Percentiles rank a stretch among this genome's conserved stretches.
These are phyloP conservation scores for Apodemia mormo DNA, from an alignment of 2,888 invertebrate species.

Conservation along the genomic window DNA sequence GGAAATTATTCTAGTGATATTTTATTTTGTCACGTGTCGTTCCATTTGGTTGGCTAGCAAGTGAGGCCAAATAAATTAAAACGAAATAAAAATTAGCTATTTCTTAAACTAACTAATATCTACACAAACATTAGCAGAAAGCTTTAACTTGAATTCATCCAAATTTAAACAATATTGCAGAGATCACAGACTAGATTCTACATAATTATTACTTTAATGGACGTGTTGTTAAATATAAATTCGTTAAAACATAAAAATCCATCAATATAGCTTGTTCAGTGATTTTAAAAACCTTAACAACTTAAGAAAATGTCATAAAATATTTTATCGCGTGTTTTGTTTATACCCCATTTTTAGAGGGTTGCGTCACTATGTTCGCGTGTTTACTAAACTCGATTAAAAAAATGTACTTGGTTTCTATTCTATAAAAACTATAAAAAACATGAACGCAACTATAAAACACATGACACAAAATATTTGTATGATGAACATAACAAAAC, in stretches of 20 bases:
- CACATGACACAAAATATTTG: too few relatives aligned
- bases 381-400: too few relatives aligned
- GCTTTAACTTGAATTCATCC: slow-evolving; percentile 42
- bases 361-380: too few relatives aligned
- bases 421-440: too few relatives aligned
- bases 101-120: slow-evolving; percentile 26
- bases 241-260: neutral
- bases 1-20: neutral
- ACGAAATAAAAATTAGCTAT: slow-evolving; percentile 10
- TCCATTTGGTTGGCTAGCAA: neutral
- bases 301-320: too few relatives aligned
- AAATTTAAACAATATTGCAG: slow-evolving; percentile 59
- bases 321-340: too few relatives aligned
- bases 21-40: neutral
- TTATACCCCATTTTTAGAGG: too few relatives aligned
- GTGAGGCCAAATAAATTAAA: slow-evolving; percentile 1
- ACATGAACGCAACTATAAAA: too few relatives aligned
- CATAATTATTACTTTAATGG: slow-evolving; percentile 40
- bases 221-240: slow-evolving; percentile 19
- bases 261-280: neutral
- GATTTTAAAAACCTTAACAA: too few relatives aligned
- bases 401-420: too few relatives aligned
- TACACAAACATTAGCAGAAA: slow-evolving; percentile 65
- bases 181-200: slow-evolving; percentile 79
- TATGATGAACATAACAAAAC: too few relatives aligned